Evolutionary conservation across 2,113 vertebrate species (phyloP), one percentile per base, ranked within the genome.

Genomic region (Toxostoma redivivum): DNA sequence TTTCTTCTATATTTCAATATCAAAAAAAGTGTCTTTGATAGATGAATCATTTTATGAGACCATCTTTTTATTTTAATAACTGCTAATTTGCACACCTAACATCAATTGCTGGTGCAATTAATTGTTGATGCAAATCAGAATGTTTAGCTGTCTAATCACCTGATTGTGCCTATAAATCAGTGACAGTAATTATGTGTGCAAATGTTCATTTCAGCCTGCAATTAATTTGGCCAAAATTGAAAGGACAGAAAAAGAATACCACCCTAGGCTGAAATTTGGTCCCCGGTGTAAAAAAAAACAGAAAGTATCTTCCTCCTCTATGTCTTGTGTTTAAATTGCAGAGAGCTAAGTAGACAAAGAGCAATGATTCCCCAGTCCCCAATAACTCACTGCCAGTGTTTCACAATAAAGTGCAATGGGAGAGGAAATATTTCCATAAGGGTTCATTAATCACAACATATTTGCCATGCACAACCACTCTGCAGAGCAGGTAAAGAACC

Each of bases 401-500:
- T 80, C 85, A 92, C 93, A 81, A 73, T 96, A 92, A 95, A 97
- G 92, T 95, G 95, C 93, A 93, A 88, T 74, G 90, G 76, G 76
- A 96, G 79, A 92, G 85, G 95, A 96, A 93, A 95, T 96, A 94
- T 96, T 95, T 96, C 95, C 88, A 93, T 96, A 86, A 3, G 44
- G 81, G 71, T 90, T 94, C 93, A 96, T 96, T 96, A 97, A 97
- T 96, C 95, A 96, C 94, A 92, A 76, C 53, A 37, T 66, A 81
- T 92, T 95, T 97, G 77, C 89, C 86, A 94, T 72, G 94, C 91
- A 92, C 88, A 95, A 24, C 89, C 89, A 86, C 89, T 89, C 88
- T 77, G 64, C 85, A 74, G 76, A 95, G 80, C 90, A 96, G 79
- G 88, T 95, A 88, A 18, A 92, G 88, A 94, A 92, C 88, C 92